Base-by-base conservation (phyloP, 2,113 vertebrate genomes). In the Suricata suricatta region DNA sequence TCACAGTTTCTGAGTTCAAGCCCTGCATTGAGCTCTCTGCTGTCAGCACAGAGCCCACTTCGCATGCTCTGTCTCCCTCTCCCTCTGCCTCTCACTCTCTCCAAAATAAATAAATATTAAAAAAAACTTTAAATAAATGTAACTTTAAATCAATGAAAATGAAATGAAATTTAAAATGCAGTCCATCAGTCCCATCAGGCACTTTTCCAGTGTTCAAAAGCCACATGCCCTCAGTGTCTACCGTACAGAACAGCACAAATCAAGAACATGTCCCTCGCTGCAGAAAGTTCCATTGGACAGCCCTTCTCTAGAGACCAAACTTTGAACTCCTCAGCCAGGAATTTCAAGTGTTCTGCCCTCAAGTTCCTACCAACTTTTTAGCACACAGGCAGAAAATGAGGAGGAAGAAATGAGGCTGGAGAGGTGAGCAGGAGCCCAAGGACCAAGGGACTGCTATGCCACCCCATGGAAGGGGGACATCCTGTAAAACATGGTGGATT, bases 101-200 rank as follows among this genome's bases (percentile, higher is more conserved):
- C 50, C 54, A 57, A 57, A 57, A 57, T 57, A 57, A 23, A 60
- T 60, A 60, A 60, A 60, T 7, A 60, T 60, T 60, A 23, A 2
- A 8, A 23, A 60, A 60, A 23, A 1, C 23, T 60, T 3, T 8
- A 60, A 60, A 60, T 90, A 88, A 90, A 74, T 87, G 68, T 90
- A 90, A 80, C n/a, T 90, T 95, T 86, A 89, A 88, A 54, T 95
- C 33, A 92, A 72, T 50, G 50, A 64, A 38, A 50, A 80, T 84
- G 52, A 83, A 98, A 50, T 88, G 12, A 80, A 93, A 93, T 38
- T 83, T 92, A 72, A 94, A 94, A 86, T 54, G 54, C 14, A 77
- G 15, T 29, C 88, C n/a, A 33, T 88, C 35, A 52, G 50, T 95
- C 38, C 33, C 79, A 86, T 38, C 85, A 92, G 81, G 25, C 54